Evolutionary conservation across 1,140 invertebrate species (phyloP).

Genomic region (Lasioglossum baleicum): DNA sequence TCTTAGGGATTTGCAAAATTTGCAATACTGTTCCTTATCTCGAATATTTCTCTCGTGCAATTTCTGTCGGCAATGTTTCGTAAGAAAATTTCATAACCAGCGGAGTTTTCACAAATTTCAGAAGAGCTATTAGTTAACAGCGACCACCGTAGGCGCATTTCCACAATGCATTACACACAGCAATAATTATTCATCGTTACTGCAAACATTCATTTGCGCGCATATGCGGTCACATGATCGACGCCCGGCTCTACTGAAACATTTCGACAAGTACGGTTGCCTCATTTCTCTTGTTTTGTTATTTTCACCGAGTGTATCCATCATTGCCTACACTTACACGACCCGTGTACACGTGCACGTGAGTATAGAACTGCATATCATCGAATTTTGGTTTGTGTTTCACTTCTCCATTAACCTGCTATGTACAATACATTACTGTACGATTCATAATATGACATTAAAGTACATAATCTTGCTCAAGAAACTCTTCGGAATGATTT

Average conservation of each 20-base stretch:
- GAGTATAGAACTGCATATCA: too few relatives aligned
- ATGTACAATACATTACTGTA: too few relatives aligned
- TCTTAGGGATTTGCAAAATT: too few relatives aligned
- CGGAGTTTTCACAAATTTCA: conserved; percentile 46
- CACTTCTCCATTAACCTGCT: too few relatives aligned
- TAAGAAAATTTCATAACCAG: conserved; percentile 7
- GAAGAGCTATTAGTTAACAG: conserved; percentile 46
- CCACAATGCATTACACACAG: conserved; percentile 39
- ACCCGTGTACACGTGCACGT: neutral
- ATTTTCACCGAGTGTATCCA: conserved; percentile 8
- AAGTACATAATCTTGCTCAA: too few relatives aligned
- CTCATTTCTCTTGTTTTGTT: conserved; percentile 27
- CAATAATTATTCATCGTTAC: conserved; percentile 47
- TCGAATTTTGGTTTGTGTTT: too few relatives aligned
- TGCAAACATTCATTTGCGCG: conserved; percentile 38
- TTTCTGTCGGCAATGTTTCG: neutral
- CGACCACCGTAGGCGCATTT: conserved; percentile 36
- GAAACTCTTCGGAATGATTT: too few relatives aligned
- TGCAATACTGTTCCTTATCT: neutral
- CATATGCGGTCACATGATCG: conserved; percentile 46
- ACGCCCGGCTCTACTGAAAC: conserved; percentile 39
- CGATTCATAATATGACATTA: too few relatives aligned
- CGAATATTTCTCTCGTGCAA: neutral
- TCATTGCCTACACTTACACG: conserved; percentile 7
- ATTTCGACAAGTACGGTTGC: conserved; percentile 37